These are phyloP conservation scores for Cladopsammia gracilis DNA, from an alignment of 64 coral and sea anemone genomes.

Conservation along the genomic window DNA sequence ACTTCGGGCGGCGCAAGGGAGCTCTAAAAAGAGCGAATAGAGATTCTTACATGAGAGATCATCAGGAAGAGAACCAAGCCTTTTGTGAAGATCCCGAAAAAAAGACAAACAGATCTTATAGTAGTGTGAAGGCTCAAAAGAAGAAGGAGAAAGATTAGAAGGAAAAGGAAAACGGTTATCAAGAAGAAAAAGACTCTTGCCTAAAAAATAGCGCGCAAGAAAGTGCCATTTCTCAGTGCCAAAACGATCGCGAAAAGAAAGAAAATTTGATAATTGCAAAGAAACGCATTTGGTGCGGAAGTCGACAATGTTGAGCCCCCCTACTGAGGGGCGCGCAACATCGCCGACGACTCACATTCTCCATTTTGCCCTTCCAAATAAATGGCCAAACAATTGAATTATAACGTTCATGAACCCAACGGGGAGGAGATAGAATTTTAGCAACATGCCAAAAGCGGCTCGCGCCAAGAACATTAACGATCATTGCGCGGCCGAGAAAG, in stretches of 20 bases:
- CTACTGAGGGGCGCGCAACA: too few relatives aligned
- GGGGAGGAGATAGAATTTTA: neutral
- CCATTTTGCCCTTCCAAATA: too few relatives aligned
- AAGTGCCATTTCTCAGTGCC: neutral
- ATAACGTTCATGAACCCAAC: neutral
- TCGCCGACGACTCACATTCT: too few relatives aligned
- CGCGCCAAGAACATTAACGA: neutral
- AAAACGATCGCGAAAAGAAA: neutral
- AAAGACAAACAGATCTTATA: neutral
- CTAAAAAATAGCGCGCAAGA: neutral
- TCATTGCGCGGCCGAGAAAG: neutral
- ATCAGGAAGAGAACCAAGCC: neutral
- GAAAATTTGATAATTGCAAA: neutral
- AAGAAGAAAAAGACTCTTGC: neutral
- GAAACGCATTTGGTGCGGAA: neutral
- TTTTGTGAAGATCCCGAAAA: too few relatives aligned
- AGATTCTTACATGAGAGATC: neutral
- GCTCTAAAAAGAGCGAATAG: neutral
- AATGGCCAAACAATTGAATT: too few relatives aligned
- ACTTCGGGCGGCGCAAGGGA: too few relatives aligned
- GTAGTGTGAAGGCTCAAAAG: neutral
- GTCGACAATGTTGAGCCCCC: too few relatives aligned
- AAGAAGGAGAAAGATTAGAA: neutral
- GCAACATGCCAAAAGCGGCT: neutral
- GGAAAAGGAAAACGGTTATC: neutral